Evolutionary conservation across 2,888 invertebrate species (phyloP), one percentile per base, ranked within the genome.

Genomic region (Pediacus dermestoides): DNA sequence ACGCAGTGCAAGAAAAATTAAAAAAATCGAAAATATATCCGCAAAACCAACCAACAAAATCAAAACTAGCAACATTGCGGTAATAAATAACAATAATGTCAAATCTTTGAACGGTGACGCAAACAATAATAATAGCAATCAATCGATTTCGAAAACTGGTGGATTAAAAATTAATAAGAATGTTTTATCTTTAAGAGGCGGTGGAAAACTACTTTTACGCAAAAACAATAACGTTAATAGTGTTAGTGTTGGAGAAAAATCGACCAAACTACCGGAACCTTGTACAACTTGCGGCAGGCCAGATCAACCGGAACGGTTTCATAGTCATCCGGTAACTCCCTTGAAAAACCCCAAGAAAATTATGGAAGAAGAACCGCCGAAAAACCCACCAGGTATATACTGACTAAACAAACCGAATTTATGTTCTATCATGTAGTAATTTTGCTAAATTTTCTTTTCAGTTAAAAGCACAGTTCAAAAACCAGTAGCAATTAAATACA

Each of bases 281-380:
- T 85, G 85, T 60, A 74, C 72, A 34, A 76, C 78, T 36, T 85
- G 85, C 64, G 81, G 81, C 1, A 70, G 82, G 11, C 74, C 77
- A 1, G 81, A 83, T 61, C 75, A 77, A 42, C 82, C 84, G 0
- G 85, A 85, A 56, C 67, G 85, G 8, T 74, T 78, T 44, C 78
- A 78, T 57, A 77, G 76, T 54, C 77, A 78, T 55, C 77, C 77
- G 1, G 47, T 42, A n/a, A 60, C 58, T 10, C 58, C 61, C n/a
- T 22, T 52, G 39, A 60, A 47, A 39, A 39, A 40, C 43, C 10
- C 33, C 15, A 49, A 50, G 32, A 55, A 50, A 34, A 10, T 26
- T 26, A 41, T 47, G 40, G 16, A 16, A 7, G 31, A 11, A 28
- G 4, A 18, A 6, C 34, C 36, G 23, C 49, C 49, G 26, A 61